Percentiles rank a stretch among this genome's conserved stretches.
phyloP scores from a whole-genome alignment of 2,888 invertebrate species.

The Clusia tigrina region DNA sequence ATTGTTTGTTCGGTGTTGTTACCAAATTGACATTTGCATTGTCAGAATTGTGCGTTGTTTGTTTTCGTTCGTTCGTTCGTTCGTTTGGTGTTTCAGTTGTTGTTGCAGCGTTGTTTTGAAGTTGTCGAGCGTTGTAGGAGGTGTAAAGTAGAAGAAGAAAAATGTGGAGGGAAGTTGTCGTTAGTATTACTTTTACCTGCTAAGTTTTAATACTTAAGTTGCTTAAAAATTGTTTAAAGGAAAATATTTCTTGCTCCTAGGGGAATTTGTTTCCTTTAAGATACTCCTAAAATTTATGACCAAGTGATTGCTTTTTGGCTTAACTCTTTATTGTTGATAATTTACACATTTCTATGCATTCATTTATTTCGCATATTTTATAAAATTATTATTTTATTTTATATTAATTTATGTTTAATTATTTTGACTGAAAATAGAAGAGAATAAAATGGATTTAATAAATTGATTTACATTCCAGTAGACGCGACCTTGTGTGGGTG shows the following conservation, averaged over 20 bases:
- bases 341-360: no score
- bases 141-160: slow-evolving; percentile 20
- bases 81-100: no score
- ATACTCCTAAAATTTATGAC: slow-evolving; percentile 14
- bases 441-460: slow-evolving; percentile 13
- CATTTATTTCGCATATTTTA: slow-evolving; percentile 11
- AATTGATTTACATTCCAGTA: background rate
- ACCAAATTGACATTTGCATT: slow-evolving; percentile 14
- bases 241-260: background rate
- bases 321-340: slow-evolving; percentile 2
- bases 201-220: slow-evolving; percentile 29
- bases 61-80: no score
- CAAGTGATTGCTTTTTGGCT: slow-evolving; percentile 31
- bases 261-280: slow-evolving; percentile 1
- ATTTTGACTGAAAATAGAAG: slow-evolving; percentile 21
- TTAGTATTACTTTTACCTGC: slow-evolving; percentile 53
- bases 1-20: slow-evolving; percentile 20
- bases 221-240: background rate
- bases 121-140: slow-evolving; percentile 13
- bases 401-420: background rate
- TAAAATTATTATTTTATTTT: slow-evolving; percentile 1
- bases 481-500: slow-evolving; percentile 5
- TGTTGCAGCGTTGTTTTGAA: slow-evolving; percentile 1
- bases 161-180: slow-evolving; percentile 55
- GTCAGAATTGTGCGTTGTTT: slow-evolving; percentile 24